These are phyloP conservation scores for Zygaena filipendulae DNA, from an alignment of 2,888 invertebrate species.

Conservation along the genomic window DNA sequence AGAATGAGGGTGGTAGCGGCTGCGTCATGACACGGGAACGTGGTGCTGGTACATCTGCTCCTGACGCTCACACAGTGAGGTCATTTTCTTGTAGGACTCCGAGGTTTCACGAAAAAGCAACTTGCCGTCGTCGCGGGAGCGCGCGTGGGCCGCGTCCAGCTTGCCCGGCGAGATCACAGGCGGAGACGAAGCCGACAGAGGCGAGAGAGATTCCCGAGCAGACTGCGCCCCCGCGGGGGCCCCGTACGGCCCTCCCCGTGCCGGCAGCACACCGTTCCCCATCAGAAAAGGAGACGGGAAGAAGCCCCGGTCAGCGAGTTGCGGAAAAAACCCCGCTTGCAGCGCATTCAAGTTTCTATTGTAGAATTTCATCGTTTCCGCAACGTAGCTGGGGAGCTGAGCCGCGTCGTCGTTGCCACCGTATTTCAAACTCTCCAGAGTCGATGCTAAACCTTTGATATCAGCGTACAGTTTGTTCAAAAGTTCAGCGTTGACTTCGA, in stretches of 20 bases:
- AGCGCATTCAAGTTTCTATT: slow-evolving; percentile 52
- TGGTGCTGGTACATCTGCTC: slow-evolving; percentile 66
- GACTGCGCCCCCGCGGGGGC: slow-evolving; percentile 49
- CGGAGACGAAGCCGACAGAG: slow-evolving; percentile 57
- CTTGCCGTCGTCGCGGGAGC: slow-evolving; percentile 52
- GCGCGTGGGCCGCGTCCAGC: slow-evolving; percentile 52
- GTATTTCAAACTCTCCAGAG: slow-evolving; percentile 73
- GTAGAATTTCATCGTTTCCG: slow-evolving; percentile 63
- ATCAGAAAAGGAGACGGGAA: slow-evolving; percentile 55
- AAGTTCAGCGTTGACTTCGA: slow-evolving; percentile 83
- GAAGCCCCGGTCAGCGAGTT: slow-evolving; percentile 49
- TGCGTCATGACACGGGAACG: slow-evolving; percentile 65
- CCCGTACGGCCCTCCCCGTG: slow-evolving; percentile 45
- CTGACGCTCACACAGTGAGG: slow-evolving; percentile 62
- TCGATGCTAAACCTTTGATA: slow-evolving; percentile 70
- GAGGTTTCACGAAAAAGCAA: slow-evolving; percentile 66
- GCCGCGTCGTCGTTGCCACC: slow-evolving; percentile 50
- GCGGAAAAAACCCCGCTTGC: slow-evolving; percentile 54
- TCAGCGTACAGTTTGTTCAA: slow-evolving; percentile 85
- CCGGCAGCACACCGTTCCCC: slow-evolving; percentile 43
- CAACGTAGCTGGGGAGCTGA: slow-evolving; percentile 52
- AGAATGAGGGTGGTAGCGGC: slow-evolving; percentile 39
- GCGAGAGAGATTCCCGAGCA: slow-evolving; percentile 55
- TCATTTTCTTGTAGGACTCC: slow-evolving; percentile 64
- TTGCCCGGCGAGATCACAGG: slow-evolving; percentile 58